Evolutionary conservation across 1,140 invertebrate genomes (phyloP), one percentile per base, ranked within the genome.

Genomic region (Cydia strobilella): DNA sequence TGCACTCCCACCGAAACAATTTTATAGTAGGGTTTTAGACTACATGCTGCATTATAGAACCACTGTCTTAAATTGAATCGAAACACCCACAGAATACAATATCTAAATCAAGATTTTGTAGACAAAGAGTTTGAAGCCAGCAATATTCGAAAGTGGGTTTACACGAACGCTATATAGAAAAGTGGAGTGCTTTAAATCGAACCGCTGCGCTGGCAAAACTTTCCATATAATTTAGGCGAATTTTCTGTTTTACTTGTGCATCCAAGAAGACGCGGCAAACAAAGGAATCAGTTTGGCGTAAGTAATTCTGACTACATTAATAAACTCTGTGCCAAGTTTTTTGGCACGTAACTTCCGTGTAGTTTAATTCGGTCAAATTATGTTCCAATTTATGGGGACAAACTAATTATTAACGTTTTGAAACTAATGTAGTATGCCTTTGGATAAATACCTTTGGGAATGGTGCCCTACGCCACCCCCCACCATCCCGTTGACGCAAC

Each of bases 301-400:
- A 84, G 79, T 86, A 87, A 88, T 83, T 79, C 77, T 76, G 84
- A 86, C 82, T 83, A 81, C 79, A 85, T 89, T 89, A 89, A 88
- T 86, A 82, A 84, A 89, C 79, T 82, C 79, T 13, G 63, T 35
- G 42, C 72, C 27, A 85, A 88, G 84, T 85, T 87, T 89, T 89
- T 89, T 89, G 87, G 87, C 87, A 87, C 76, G 73, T 66, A 80
- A 79, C 72, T 51, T 45, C 39, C 71, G n/a, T 35, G 63, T 31
- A n/a, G 15, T 27, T 66, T 35, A 15, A 7, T 18, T 39, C 35
- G 63, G 12, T 7, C 13, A 31, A 13, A 27, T 12, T 48, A 51
- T 74, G 15, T 7, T 45, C 62, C 20, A 18, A 25, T 63, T 66
- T 7, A 66, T 27, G 31, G 7, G 5, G 7, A n/a, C 7, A 7